phyloP scores from a whole-genome alignment of 2,113 vertebrate genomes.

The Elephantulus edwardii region DNA sequence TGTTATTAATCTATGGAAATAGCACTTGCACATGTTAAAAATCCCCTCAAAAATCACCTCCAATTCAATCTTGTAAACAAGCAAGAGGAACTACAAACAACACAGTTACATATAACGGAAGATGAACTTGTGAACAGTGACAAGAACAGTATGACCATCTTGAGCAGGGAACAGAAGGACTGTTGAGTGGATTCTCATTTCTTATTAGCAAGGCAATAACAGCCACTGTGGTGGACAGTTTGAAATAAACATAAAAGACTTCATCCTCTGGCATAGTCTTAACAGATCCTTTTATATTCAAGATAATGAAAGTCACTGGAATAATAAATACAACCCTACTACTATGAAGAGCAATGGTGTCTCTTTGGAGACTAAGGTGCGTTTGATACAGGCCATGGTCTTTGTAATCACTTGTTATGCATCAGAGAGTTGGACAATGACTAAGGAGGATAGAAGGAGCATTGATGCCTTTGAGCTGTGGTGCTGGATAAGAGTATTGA shows the following conservation, averaged over 20 bases:
- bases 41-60: constrained; percentile 69
- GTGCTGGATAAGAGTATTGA: too few species aligned
- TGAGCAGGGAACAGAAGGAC: not conserved
- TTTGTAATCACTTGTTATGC: too few species aligned
- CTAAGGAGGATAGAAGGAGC: too few species aligned
- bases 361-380: too few species aligned
- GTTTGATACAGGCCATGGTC: too few species aligned
- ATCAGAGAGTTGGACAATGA: too few species aligned
- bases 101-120: not conserved
- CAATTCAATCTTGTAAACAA: constrained; percentile 29
- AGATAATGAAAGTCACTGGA: not conserved
- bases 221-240: not conserved
- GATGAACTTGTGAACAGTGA: not conserved
- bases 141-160: not conserved
- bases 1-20: constrained; percentile 72
- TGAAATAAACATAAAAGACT: not conserved
- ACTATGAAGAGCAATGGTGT: too few species aligned
- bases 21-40: constrained; percentile 70
- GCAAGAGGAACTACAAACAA: constrained; percentile 1
- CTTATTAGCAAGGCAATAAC: not conserved
- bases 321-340: not conserved
- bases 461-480: too few species aligned
- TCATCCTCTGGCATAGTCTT: not conserved
- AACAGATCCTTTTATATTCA: not conserved
- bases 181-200: not conserved